phyloP scores from a whole-genome alignment of 2,113 vertebrate genomes.

The Micromys minutus region DNA sequence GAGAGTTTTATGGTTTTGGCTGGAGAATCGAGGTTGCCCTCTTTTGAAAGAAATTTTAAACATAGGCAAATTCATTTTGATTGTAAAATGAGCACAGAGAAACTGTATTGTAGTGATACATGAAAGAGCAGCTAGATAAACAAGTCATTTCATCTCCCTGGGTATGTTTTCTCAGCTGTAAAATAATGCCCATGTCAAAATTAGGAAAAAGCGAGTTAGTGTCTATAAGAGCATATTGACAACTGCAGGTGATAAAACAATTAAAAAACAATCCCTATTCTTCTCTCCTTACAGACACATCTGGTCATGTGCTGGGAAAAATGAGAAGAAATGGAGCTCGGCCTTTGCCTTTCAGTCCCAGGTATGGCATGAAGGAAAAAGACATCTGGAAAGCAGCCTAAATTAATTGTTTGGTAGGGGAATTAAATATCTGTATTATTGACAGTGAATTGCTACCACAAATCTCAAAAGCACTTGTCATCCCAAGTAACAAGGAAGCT shows the following conservation, averaged over 20 bases:
- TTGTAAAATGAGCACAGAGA: slow-evolving; percentile 18
- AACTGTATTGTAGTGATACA: background rate
- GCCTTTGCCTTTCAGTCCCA: slow-evolving; percentile 34
- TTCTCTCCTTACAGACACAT: background rate
- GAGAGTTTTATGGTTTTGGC: background rate
- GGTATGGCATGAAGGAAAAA: background rate
- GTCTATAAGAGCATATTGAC: background rate
- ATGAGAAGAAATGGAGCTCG: background rate
- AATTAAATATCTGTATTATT: background rate
- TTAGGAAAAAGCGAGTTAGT: slow-evolving; percentile 30
- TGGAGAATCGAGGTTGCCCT: background rate
- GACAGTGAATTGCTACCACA: background rate
- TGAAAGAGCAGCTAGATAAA: slow-evolving; percentile 3
- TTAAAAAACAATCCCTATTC: background rate
- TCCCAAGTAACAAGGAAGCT: background rate
- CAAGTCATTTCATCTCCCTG: background rate
- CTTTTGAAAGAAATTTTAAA: slow-evolving; percentile 5
- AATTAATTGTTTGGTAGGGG: background rate
- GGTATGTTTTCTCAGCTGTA: background rate
- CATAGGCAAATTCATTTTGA: background rate
- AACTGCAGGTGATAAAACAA: background rate
- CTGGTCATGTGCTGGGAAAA: background rate
- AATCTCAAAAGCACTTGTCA: slow-evolving; percentile 7
- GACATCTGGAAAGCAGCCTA: slow-evolving; percentile 12
- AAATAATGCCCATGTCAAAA: background rate